phyloP scores from a whole-genome alignment of 92 coral and sea anemone genomes.

The Desmophyllum pertusum region DNA sequence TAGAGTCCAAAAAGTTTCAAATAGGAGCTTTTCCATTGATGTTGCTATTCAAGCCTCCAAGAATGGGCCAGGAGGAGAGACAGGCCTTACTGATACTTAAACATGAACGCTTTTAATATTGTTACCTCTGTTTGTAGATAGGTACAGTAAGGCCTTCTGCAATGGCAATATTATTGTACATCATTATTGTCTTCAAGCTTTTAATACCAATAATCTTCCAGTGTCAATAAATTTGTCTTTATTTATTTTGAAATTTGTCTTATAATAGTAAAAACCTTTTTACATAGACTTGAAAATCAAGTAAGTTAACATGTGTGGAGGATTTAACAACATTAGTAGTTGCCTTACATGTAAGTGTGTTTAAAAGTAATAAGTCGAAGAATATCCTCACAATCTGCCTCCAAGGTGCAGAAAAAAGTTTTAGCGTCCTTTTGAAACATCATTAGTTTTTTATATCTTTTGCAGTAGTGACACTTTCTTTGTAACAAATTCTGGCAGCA shows the following conservation, averaged over 20 bases:
- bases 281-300: not conserved
- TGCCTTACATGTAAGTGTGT: not conserved
- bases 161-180: not conserved
- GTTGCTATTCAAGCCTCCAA: conserved; percentile 89
- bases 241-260: not conserved
- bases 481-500: not conserved
- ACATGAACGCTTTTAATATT: not conserved
- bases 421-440: not conserved
- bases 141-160: not conserved
- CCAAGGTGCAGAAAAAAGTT: not conserved
- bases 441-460: not conserved
- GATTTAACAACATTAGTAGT: not conserved
- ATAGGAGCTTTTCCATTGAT: conserved; percentile 99
- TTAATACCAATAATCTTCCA: not conserved
- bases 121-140: not conserved
- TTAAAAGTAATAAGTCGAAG: not conserved
- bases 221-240: not conserved
- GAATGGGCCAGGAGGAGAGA: conserved; percentile 75
- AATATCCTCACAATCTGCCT: not conserved
- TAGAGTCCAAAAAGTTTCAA: conserved; percentile 97
- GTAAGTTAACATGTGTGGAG: not conserved
- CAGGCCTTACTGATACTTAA: conserved; percentile 50
- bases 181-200: not conserved
- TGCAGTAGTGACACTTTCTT: not conserved
- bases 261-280: not conserved